Conservation (phyloP, 2,797 vertebrate genomes). For the Peromyscus attwateri region DNA sequence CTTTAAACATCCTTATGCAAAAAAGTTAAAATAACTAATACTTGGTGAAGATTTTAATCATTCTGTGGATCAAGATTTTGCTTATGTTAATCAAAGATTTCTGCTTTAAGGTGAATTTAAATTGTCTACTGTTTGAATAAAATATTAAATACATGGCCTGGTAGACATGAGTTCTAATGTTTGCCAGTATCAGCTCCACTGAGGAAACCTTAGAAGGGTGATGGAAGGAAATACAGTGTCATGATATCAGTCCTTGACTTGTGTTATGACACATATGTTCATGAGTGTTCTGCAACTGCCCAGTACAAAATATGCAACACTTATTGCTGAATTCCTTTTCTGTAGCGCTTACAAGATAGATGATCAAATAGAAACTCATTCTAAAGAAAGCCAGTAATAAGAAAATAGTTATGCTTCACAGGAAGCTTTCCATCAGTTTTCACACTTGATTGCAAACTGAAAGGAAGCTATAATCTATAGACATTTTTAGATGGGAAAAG, state of each 20-base stretch:
- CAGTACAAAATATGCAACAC: constrained; percentile 46
- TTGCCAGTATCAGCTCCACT: background rate
- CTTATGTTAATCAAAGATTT: constrained; percentile 22
- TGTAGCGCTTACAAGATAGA: constrained; percentile 66
- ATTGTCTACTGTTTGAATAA: background rate
- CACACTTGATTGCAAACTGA: constrained; percentile 69
- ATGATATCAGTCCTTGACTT: background rate
- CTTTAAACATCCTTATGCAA: background rate
- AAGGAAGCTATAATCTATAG: constrained; percentile 42
- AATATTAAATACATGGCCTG: background rate
- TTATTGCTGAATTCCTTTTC: constrained; percentile 64
- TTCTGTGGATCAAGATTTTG: background rate
- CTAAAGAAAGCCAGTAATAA: constrained; percentile 64
- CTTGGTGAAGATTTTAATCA: constrained; percentile 12
- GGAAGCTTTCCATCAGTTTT: constrained; percentile 66
- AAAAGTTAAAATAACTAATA: background rate
- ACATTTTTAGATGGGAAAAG: constrained; percentile 15
- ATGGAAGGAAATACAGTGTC: constrained; percentile 25
- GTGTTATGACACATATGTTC: constrained; percentile 32
- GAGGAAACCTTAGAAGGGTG: background rate
- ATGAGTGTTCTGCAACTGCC: background rate
- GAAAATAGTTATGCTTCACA: constrained; percentile 69
- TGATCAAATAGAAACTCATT: constrained; percentile 73
- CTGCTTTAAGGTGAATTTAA: background rate
- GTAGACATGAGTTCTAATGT: background rate